Evolutionary conservation across 2,797 vertebrate species (phyloP), one percentile per base, ranked within the genome.

Genomic region (Rhinella marina): DNA sequence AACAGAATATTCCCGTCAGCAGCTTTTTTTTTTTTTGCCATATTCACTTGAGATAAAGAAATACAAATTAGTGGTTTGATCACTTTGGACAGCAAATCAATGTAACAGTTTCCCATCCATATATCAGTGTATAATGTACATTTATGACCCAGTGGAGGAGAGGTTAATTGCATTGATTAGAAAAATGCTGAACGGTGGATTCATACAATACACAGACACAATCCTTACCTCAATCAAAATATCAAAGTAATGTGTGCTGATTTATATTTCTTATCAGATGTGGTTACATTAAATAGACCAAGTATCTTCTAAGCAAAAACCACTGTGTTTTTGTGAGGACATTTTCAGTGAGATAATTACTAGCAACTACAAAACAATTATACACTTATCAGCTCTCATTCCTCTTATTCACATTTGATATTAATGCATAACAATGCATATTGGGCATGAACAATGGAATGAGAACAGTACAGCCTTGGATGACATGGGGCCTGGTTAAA

Each of bases 31-130:
- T 41, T 41, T 41, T n/a, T n/a, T n/a, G n/a, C 41, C 61, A 68
- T 82, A 27, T 82, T 68, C 66, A 70, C 23, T 82, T 50, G 81
- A 21, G 48, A 66, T 68, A 27, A 27, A 19, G n/a, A 82, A 82
- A 82, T 62, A 68, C 50, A 82, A 32, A 68, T 50, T 54, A 54
- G 48, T 68, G 68, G 16, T 68, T 54, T 82, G 62, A 66, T 66
- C 32, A 70, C 32, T 70, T 82, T 70, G 50, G 62, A 54, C 64
- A 54, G 64, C 27, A 82, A 82, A 82, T 82, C 81, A 82, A 68
- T 68, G 6, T 19, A 70, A 68, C 9, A 54, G 21, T 82, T 82
- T 82, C 81, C 25, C 8, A 70, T 48, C 64, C 16, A 64, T 82
- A 54, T 82, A 82, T 70, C 48, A 52, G 32, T 9, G 25, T 70